Percentiles rank a stretch among this genome's conserved stretches.
Conservation (phyloP, 1,140 invertebrate genomes). For the Drosophila truncata region DNA sequence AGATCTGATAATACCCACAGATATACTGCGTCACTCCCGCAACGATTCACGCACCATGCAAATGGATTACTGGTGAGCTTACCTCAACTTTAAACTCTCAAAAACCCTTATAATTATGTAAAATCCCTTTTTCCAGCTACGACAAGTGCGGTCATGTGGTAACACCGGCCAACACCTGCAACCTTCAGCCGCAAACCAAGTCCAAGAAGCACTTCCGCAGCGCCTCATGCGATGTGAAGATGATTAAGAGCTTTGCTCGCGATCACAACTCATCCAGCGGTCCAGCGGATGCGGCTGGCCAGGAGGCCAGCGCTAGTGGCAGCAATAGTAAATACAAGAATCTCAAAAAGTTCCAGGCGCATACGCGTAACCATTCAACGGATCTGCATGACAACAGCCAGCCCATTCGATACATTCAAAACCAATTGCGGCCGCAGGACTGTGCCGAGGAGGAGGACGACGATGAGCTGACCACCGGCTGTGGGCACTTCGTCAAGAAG, state of each 20-base stretch:
- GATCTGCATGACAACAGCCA: conserved; percentile 77
- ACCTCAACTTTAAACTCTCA: too few species aligned
- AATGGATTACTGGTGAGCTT: conserved; percentile 86
- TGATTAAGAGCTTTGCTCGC: conserved; percentile 82
- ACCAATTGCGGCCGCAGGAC: conserved; percentile 75
- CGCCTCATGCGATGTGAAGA: conserved; percentile 83
- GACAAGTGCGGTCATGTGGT: conserved; percentile 79
- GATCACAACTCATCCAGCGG: conserved; percentile 69
- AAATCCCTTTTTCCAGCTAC: conserved; percentile 50
- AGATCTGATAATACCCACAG: conserved; percentile 85
- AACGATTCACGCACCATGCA: conserved; percentile 88
- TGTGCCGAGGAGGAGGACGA: conserved; percentile 79
- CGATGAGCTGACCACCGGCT: conserved; percentile 77
- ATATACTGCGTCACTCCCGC: conserved; percentile 86
- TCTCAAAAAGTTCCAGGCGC: conserved; percentile 80
- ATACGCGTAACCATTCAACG: conserved; percentile 85
- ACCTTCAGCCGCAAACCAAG: conserved; percentile 71
- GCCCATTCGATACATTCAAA: conserved; percentile 82
- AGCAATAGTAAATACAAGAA: conserved; percentile 74
- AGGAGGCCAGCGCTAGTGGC: conserved; percentile 29
- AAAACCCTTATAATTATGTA: neutral
- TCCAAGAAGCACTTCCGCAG: conserved; percentile 85
- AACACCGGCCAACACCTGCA: conserved; percentile 42
- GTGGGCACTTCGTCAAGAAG: conserved; percentile 83
- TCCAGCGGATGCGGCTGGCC: conserved; percentile 36